phyloP scores from a whole-genome alignment of 1,140 invertebrate species.

The Mylabris phalerata region DNA sequence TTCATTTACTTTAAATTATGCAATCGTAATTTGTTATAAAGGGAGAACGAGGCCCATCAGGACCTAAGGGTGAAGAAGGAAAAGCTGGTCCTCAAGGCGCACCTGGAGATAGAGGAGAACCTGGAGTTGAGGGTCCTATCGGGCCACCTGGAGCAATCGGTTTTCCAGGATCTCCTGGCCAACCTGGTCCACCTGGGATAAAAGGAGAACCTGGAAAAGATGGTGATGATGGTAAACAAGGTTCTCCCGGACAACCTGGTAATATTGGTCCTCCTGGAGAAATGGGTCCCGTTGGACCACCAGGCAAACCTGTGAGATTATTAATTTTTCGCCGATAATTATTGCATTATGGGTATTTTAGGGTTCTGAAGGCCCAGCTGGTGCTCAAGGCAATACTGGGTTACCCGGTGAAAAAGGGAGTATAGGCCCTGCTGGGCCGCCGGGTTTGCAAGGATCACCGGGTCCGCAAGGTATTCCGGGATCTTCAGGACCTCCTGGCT shows the following conservation, averaged over 20 bases:
- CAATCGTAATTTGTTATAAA: constrained; percentile 53
- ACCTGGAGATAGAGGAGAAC: constrained; percentile 45
- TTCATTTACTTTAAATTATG: constrained; percentile 18
- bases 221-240: constrained; percentile 58
- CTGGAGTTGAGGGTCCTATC: constrained; percentile 59
- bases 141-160: constrained; percentile 57
- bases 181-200: constrained; percentile 58
- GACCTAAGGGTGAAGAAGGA: constrained; percentile 64
- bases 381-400: constrained; percentile 51
- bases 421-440: constrained; percentile 44
- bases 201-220: constrained; percentile 52
- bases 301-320: constrained; percentile 36
- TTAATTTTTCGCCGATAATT: too few relatives aligned
- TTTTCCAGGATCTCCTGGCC: constrained; percentile 52
- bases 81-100: constrained; percentile 52
- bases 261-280: constrained; percentile 54
- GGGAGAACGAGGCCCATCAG: constrained; percentile 78
- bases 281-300: constrained; percentile 58
- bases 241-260: constrained; percentile 50
- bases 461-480: constrained; percentile 51
- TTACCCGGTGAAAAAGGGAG: constrained; percentile 48
- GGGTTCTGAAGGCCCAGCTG: constrained; percentile 65
- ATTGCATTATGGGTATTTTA: constrained; percentile 44
- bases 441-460: constrained; percentile 53
- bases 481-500: constrained; percentile 43